phyloP scores from a whole-genome alignment of 2,113 vertebrate genomes.

The Myanophis thanlyinensis region DNA sequence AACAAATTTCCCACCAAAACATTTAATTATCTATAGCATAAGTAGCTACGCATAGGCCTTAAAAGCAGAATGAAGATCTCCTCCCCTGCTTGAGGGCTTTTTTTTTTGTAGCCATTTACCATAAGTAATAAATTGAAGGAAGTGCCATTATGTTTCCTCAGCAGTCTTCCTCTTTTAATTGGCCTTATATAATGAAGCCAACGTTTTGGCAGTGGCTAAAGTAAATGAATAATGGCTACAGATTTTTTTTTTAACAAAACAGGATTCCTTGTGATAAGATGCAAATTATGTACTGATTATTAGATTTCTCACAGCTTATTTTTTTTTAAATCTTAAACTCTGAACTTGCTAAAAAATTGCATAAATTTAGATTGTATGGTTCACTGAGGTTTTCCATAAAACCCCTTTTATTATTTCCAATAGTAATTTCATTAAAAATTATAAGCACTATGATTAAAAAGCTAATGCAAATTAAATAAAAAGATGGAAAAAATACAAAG shows the following conservation, averaged over 20 bases:
- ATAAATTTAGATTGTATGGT: background rate
- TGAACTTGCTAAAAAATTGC: background rate
- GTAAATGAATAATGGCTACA: slow-evolving; percentile 54
- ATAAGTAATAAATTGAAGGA: slow-evolving; percentile 73
- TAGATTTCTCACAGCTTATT: background rate
- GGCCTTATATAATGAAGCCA: slow-evolving; percentile 66
- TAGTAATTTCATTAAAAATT: background rate
- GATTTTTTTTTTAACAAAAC: slow-evolving; percentile 26
- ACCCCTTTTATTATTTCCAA: background rate
- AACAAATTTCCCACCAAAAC: slow-evolving; percentile 76
- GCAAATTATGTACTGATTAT: slow-evolving; percentile 12
- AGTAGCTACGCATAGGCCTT: slow-evolving; percentile 61
- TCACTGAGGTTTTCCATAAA: background rate
- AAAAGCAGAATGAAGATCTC: slow-evolving; percentile 59
- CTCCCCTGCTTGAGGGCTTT: slow-evolving; percentile 48
- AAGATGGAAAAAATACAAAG: background rate
- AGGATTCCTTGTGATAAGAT: slow-evolving; percentile 32
- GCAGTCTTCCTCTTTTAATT: slow-evolving; percentile 73
- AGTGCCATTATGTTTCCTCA: slow-evolving; percentile 72
- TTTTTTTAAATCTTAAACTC: background rate
- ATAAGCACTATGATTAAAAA: background rate
- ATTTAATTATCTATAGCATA: slow-evolving; percentile 73
- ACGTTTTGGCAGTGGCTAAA: slow-evolving; percentile 60
- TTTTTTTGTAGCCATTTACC: slow-evolving; percentile 61
- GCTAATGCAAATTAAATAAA: background rate